A percentile compares a stretch with the other conserved stretches of the same genome.
Conservation (phyloP, 2,113 vertebrate genomes). For the Athene cunicularia region DNA sequence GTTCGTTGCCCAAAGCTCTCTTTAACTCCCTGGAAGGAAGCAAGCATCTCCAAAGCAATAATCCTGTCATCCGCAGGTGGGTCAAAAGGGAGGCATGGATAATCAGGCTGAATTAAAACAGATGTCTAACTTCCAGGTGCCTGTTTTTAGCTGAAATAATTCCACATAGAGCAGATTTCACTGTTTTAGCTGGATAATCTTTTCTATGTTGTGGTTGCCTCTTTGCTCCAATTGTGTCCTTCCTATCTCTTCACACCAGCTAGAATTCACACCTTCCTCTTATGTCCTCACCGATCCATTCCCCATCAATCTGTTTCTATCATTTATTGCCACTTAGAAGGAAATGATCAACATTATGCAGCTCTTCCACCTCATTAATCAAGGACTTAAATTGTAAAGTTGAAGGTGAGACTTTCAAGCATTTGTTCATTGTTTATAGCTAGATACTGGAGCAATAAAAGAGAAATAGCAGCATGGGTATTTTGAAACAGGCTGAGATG, state of each 20-base stretch:
- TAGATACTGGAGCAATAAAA: not conserved
- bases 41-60: not conserved
- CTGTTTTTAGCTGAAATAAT: not conserved
- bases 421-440: not conserved
- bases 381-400: not conserved
- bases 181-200: not conserved
- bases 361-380: constrained; percentile 17
- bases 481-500: not conserved
- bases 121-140: not conserved
- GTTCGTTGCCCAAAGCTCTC: not conserved
- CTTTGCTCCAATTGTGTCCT: not conserved
- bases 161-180: not conserved
- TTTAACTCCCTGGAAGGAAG: not conserved
- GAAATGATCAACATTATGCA: not conserved
- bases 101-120: not conserved
- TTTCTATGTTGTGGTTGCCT: not conserved
- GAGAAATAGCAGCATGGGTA: not conserved
- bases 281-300: not conserved
- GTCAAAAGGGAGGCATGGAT: not conserved
- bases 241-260: not conserved
- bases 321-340: not conserved
- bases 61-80: not conserved
- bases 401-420: not conserved
- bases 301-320: not conserved
- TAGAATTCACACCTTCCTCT: not conserved